Evolutionary conservation across 1,140 invertebrate genomes (phyloP), one percentile per base, ranked within the genome.

Genomic region (Drosophila kurseongensis): DNA sequence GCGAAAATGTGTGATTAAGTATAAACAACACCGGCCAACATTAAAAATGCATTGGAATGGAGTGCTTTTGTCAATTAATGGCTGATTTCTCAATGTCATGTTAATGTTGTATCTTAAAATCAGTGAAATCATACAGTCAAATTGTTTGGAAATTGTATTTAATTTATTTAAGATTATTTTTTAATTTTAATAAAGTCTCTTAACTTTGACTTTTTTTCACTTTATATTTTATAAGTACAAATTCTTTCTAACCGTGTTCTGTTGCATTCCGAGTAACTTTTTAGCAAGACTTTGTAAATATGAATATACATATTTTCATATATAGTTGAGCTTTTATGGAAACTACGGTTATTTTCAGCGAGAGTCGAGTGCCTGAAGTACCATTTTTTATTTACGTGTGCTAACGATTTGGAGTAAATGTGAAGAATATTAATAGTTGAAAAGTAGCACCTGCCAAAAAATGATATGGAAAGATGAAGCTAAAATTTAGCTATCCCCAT

Each of bases 321-420:
- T 10, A 71, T 50, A 40, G 54, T 47, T 36, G 38, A 51, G 42
- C 66, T 36, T 71, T 71, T 45, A 14, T 58, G 23, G 4, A 32
- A 13, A 27, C 5, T 12, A 14, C 12, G n/a, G n/a, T n/a, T n/a
- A n/a, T n/a, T n/a, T n/a, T n/a, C n/a, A n/a, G n/a, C n/a, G n/a
- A n/a, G n/a, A n/a, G n/a, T n/a, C n/a, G n/a, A 40, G 35, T 29
- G 14, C 13, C 51, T 16, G 18, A 57, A 56, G 35, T 40, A 35
- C n/a, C 29, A 38, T 56, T 61, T 61, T 9, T 12, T 40, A 61
- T 61, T 57, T 41, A 29, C 59, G 7, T n/a, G 6, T 14, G 40
- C 18, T 5, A 42, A 48, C 4, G 6, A 50, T 6, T n/a, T 14
- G 6, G 5, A 1, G 5, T 13, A 12, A 50, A 35, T 13, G 14